Percentiles rank a stretch among this genome's conserved stretches.
phyloP scores from a whole-genome alignment of 92 coral and sea anemone genomes.

The Bergia puertoricense region DNA sequence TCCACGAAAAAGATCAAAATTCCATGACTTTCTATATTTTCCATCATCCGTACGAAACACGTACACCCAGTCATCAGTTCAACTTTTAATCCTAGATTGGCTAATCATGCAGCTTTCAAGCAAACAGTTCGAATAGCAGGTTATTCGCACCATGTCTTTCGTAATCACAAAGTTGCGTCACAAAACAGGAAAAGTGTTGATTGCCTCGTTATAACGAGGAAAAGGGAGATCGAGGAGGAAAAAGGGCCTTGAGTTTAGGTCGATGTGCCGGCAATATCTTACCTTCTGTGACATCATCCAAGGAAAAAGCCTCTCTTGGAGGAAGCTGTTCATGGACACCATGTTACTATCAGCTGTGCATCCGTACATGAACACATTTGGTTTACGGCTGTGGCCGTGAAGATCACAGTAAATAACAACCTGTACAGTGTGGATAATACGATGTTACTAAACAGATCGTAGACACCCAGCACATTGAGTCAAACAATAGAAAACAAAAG shows the following conservation, averaged over 20 bases:
- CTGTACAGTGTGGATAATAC: slow-evolving; percentile 29
- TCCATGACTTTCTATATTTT: too few species aligned
- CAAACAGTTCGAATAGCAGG: too few species aligned
- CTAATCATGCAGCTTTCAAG: too few species aligned
- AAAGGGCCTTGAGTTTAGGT: not conserved
- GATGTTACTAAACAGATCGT: not conserved
- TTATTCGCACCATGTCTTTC: too few species aligned
- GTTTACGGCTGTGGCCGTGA: slow-evolving; percentile 98
- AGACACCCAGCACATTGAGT: not conserved
- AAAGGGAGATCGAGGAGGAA: not conserved
- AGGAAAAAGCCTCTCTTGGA: slow-evolving; percentile 94
- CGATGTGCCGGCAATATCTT: not conserved
- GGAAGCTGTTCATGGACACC: slow-evolving; percentile 76
- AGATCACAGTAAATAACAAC: slow-evolving; percentile 98
- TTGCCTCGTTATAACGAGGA: not conserved
- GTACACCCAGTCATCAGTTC: too few species aligned
- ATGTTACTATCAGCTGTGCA: slow-evolving; percentile 89
- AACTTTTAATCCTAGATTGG: too few species aligned
- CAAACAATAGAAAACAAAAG: slow-evolving; percentile 4
- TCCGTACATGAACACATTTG: slow-evolving; percentile 99
- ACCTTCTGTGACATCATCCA: slow-evolving; percentile 99
- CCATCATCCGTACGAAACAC: too few species aligned
- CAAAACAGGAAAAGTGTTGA: not conserved
- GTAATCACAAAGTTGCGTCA: not conserved
- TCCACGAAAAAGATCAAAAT: too few species aligned